phyloP scores from a whole-genome alignment of 1,140 invertebrate species.

The Cyclina sinensis region DNA sequence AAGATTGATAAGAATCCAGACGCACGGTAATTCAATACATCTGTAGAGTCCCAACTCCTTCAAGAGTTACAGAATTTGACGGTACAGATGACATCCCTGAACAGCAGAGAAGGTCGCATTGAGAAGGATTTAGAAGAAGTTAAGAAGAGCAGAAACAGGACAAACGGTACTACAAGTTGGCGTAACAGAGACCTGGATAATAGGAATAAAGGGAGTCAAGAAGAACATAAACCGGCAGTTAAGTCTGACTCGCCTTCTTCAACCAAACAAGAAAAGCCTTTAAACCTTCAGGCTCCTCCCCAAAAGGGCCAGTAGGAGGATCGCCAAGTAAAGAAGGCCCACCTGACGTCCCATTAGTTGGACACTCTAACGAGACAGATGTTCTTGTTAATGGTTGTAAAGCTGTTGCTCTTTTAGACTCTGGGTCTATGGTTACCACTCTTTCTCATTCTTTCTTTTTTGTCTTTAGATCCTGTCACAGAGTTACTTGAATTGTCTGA shows the following conservation, averaged over 20 bases:
- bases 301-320: not conserved
- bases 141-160: slow-evolving; percentile 4
- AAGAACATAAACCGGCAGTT: too few relatives aligned
- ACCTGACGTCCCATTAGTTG: not conserved
- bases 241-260: too few relatives aligned
- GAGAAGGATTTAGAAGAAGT: not conserved
- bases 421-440: slow-evolving; percentile 15
- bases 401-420: not conserved
- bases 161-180: not conserved
- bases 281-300: not conserved
- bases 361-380: slow-evolving; percentile 2
- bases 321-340: not conserved
- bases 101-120: not conserved
- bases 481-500: too few relatives aligned
- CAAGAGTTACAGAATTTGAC: not conserved
- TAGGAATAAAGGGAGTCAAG: not conserved
- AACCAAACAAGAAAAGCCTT: too few relatives aligned
- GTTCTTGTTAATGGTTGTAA: not conserved
- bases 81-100: not conserved
- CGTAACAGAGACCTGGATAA: not conserved
- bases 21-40: not conserved
- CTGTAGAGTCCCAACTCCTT: not conserved
- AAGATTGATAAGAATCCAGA: not conserved
- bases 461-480: not conserved
- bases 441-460: not conserved